Base-by-base conservation (phyloP, 2,113 vertebrate genomes). In the Brachionichthys hirsutus region DNA sequence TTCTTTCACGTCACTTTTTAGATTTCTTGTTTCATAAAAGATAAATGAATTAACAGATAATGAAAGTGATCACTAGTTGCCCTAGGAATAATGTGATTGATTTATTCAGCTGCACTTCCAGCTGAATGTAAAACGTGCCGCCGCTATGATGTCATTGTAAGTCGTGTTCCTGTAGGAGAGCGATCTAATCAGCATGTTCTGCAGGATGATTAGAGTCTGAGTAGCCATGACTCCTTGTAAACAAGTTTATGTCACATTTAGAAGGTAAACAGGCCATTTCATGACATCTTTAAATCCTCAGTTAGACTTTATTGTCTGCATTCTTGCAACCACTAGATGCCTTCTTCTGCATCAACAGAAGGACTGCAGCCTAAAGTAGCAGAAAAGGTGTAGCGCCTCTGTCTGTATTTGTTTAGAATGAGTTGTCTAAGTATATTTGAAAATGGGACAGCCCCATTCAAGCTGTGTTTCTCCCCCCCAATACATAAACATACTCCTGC, bases 351-450 rank as follows among this genome's bases (percentile, higher is more conserved):
- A 17, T 38, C 10, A 4, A 8, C 9, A 12, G 13, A 9, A 12
- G 9, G 5, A 34, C 16, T 30, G 3, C 4, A 55, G 36, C 14
- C 11, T 7, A 36, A n/a, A 12, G 2, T 12, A 17, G 10, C 12
- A 57, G 19, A 50, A 2, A 12, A 2, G 1, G 12, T 14, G 18
- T 11, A 1, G 16, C 60, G 44, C 24, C 14, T 36, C 2, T 17
- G 20, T 51, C 24, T 48, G 13, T 24, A 6, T 61, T 46, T 17
- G 9, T 14, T 13, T 12, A 16, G 16, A 1, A 22, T 10, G 19
- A 62, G 45, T 16, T 19, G 59, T 44, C 48, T n/a, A 11, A 36
- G 61, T 46, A 62, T 35, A 59, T 62, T 46, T 51, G 42, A 54
- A 48, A 17, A 45, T 24, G 14, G 44, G n/a, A 49, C 15, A 38